Base-by-base conservation (phyloP, 2,797 vertebrate genomes). In the Anniella stebbinsi region DNA sequence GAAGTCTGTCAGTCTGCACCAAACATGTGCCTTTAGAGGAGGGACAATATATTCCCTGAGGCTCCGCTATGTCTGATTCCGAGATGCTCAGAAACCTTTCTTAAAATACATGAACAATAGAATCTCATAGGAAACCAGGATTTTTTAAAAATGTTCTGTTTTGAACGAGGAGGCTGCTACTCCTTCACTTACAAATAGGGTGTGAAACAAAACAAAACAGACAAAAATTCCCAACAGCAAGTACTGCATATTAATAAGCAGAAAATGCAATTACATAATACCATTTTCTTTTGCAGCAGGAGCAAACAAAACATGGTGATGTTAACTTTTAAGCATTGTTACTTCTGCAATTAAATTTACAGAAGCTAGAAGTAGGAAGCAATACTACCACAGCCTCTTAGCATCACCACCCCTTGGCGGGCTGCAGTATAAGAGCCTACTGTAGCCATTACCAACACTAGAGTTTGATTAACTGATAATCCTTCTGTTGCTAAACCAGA, bases 51-150 rank as follows among this genome's bases (percentile, higher is more conserved):
- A 78, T 86, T 93, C 87, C 95, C 94, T 93, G 92, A 95, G 91
- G 95, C 85, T 89, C 86, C 91, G 92, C 94, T 95, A 89, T 87
- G 92, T 91, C 91, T 92, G 86, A 92, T 86, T 95, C 93, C 80
- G 63, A 92, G 82, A 87, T 94, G 93, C 94, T 94, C 93, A 96
- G 69, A 90, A 95, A 93, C 93, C 94, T 95, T 84, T 88, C 93
- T 87, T 91, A 92, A 60, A 90, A 91, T 90, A 92, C 91, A 73
- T n/a, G 80, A 95, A 92, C 86, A 90, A 90, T n/a, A 92, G 85
- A 36, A 83, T 94, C 96, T 91, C 91, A 0, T 54, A 96, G 91
- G 95, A 96, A 93, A 89, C 92, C 70, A 92, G 66, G 70, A 86
- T 67, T 95, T 94, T 54, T 81, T 80, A 95, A 95, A 95, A 93